These are phyloP conservation scores for Cydia amplana DNA, from an alignment of 1,140 invertebrate genomes.

Conservation along the genomic window DNA sequence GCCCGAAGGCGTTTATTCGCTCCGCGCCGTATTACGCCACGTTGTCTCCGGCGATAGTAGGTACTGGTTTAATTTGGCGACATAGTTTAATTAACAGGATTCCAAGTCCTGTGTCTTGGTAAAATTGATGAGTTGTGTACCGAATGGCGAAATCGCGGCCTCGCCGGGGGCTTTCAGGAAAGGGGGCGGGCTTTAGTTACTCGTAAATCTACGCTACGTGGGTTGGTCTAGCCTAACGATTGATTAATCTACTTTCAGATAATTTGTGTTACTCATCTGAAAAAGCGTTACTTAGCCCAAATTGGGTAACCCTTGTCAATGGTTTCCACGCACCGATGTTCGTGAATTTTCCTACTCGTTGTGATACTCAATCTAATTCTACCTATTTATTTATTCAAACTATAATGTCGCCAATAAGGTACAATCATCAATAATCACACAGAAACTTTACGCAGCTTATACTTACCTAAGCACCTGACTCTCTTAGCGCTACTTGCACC, in stretches of 20 bases:
- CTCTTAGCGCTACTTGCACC: too few species aligned
- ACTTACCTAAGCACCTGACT: too few species aligned
- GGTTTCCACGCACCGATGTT: constrained; percentile 3
- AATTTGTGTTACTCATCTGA: constrained; percentile 51
- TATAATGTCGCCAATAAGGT: too few species aligned
- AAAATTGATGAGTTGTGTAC: constrained; percentile 74
- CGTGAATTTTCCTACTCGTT: constrained; percentile 28
- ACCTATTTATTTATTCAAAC: neutral
- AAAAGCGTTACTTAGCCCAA: constrained; percentile 41
- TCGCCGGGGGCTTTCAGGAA: constrained; percentile 34
- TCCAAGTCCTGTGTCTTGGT: constrained; percentile 67
- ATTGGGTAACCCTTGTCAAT: constrained; percentile 32
- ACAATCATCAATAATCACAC: too few species aligned
- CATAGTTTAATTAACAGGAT: constrained; percentile 76
- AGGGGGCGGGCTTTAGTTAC: constrained; percentile 42
- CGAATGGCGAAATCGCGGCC: constrained; percentile 36
- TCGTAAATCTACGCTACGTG: constrained; percentile 67
- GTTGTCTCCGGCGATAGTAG: constrained; percentile 38
- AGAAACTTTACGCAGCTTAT: too few species aligned
- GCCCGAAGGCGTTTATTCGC: constrained; percentile 34
- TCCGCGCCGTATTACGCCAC: constrained; percentile 42
- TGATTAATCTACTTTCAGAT: constrained; percentile 66
- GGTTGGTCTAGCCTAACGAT: constrained; percentile 50
- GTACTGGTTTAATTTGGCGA: constrained; percentile 63
- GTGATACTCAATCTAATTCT: neutral